Percentiles rank a stretch among this genome's conserved stretches.
These are phyloP conservation scores for Lutjanus campechanus DNA, from an alignment of 2,797 vertebrate species.

Conservation along the genomic window DNA sequence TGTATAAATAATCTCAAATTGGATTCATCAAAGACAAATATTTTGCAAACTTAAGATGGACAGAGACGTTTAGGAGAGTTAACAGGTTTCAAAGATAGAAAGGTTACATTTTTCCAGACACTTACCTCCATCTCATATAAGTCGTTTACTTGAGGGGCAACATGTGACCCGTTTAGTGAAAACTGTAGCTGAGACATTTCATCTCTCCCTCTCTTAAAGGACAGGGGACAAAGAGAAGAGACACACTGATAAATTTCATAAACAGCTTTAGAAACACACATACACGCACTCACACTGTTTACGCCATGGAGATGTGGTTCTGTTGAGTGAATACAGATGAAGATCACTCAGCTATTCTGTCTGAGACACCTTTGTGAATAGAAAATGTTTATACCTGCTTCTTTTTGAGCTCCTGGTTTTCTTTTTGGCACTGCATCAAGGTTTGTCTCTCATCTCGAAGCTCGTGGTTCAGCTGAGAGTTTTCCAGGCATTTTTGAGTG, in stretches of 20 bases:
- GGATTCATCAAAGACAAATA: background rate
- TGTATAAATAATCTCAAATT: background rate
- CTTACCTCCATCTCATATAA: constrained; percentile 91
- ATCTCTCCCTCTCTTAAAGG: constrained; percentile 82
- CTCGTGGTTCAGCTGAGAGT: constrained; percentile 90
- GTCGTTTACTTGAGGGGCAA: constrained; percentile 85
- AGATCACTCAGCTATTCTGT: background rate
- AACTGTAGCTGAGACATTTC: constrained; percentile 88
- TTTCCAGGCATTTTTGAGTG: constrained; percentile 95
- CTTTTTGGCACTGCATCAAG: constrained; percentile 88
- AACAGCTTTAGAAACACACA: constrained; percentile 7
- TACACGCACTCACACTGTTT: background rate
- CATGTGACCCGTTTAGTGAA: constrained; percentile 82
- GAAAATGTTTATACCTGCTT: constrained; percentile 85
- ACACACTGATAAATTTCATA: background rate
- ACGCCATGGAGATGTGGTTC: fast-evolving
- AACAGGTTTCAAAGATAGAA: background rate
- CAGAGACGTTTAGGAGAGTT: background rate
- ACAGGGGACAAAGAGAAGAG: background rate
- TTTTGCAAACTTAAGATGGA: background rate
- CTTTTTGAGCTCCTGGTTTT: constrained; percentile 92
- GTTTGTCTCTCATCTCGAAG: constrained; percentile 91
- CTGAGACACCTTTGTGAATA: background rate
- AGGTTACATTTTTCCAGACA: background rate
- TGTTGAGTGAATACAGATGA: background rate